Evolutionary conservation across 2,797 vertebrate species (phyloP).

Genomic region (Gila robusta): DNA sequence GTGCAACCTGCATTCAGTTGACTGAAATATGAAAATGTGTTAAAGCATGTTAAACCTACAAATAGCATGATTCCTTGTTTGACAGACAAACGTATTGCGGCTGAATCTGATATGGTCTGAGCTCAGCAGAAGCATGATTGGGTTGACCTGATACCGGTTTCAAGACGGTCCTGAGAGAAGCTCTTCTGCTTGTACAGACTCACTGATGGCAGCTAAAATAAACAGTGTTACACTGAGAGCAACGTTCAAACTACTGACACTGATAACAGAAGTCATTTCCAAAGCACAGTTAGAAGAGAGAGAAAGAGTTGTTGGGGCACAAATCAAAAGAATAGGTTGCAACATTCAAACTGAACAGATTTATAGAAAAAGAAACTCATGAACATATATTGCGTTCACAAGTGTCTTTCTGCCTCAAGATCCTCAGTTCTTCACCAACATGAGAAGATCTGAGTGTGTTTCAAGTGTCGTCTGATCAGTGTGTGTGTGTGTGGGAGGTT

Average conservation of each 20-base stretch:
- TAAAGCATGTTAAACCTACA: background rate
- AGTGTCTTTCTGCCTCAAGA: background rate
- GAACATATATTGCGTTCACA: background rate
- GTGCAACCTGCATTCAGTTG: background rate
- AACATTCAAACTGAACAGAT: background rate
- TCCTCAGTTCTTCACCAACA: background rate
- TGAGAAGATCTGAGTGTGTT: constrained; percentile 12
- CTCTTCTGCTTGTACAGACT: background rate
- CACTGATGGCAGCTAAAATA: background rate
- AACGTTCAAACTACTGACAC: background rate
- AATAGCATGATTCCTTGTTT: background rate
- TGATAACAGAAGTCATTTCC: constrained; percentile 1
- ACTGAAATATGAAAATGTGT: background rate
- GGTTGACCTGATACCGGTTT: background rate
- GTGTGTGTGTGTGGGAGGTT: constrained; percentile 4
- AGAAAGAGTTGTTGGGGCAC: background rate
- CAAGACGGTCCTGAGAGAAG: background rate
- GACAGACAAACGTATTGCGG: no score
- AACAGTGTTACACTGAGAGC: background rate
- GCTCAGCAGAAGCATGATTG: background rate
- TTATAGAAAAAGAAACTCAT: background rate
- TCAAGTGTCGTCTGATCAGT: background rate
- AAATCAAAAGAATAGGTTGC: background rate
- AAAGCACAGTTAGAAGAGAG: background rate
- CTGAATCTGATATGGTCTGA: background rate